These are phyloP conservation scores for Australoheros scitulus DNA, from an alignment of 2,113 vertebrate species.

Conservation along the genomic window DNA sequence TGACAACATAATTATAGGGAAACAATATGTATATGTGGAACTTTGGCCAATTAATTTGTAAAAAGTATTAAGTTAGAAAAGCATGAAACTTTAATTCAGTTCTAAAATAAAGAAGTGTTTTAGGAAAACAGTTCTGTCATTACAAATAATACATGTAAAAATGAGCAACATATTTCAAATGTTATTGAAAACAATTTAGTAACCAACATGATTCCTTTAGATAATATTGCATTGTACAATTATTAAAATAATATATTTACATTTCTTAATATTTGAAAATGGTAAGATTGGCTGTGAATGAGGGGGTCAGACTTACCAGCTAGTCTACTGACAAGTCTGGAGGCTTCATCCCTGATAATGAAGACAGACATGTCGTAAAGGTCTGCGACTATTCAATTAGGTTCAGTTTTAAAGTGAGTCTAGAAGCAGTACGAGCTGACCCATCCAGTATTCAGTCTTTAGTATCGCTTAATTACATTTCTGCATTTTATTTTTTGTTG, in stretches of 20 bases:
- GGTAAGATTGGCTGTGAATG: not conserved
- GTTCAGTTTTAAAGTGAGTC: not conserved
- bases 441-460: not conserved
- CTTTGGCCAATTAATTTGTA: not conserved
- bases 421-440: not conserved
- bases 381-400: not conserved
- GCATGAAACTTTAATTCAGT: not conserved
- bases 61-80: not conserved
- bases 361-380: not conserved
- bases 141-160: not conserved
- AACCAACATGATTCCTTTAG: not conserved
- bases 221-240: not conserved
- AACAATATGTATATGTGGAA: not conserved
- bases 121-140: not conserved
- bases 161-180: not conserved
- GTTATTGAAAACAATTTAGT: not conserved
- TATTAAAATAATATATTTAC: not conserved
- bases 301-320: constrained; percentile 53
- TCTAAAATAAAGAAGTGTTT: not conserved
- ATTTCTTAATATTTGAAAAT: not conserved
- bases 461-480: not conserved
- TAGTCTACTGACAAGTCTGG: constrained; percentile 53
- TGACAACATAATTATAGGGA: not conserved
- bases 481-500: not conserved
- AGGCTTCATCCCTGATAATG: constrained; percentile 42